phyloP scores from a whole-genome alignment of 2,888 invertebrate species.

The Parnassius glacialis region DNA sequence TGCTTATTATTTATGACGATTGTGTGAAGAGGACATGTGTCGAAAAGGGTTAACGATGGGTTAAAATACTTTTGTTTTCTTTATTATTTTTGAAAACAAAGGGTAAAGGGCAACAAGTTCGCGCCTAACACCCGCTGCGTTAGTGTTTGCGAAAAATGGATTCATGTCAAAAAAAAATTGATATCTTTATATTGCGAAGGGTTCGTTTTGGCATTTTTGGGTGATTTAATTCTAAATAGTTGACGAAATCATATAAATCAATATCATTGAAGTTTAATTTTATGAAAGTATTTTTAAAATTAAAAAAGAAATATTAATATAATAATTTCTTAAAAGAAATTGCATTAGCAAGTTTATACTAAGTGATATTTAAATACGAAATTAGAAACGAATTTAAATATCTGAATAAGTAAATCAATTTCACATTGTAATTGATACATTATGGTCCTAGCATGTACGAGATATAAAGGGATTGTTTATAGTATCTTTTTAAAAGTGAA shows the following conservation, averaged over 20 bases:
- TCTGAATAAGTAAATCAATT: not conserved
- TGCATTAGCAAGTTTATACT: too few species aligned
- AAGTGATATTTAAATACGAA: too few species aligned
- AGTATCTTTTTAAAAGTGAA: slow-evolving; percentile 2
- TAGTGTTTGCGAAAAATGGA: slow-evolving; percentile 49
- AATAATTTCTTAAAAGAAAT: too few species aligned
- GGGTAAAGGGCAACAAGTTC: slow-evolving; percentile 70
- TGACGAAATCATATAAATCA: too few species aligned
- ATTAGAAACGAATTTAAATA: too few species aligned
- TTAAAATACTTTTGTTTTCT: slow-evolving; percentile 68
- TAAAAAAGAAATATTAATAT: too few species aligned
- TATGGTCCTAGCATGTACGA: slow-evolving; percentile 2
- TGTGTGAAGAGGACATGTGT: slow-evolving; percentile 54
- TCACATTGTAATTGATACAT: slow-evolving; percentile 6
- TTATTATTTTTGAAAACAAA: slow-evolving; percentile 59
- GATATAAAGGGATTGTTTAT: slow-evolving; percentile 25
- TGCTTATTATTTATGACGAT: slow-evolving; percentile 20
- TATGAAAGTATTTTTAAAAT: too few species aligned
- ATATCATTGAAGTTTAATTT: too few species aligned
- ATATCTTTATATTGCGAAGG: slow-evolving; percentile 45
- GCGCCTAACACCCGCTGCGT: slow-evolving; percentile 65
- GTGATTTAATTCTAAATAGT: not conserved
- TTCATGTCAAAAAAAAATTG: slow-evolving; percentile 50
- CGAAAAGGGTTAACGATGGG: slow-evolving; percentile 66
- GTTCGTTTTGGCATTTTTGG: slow-evolving; percentile 23